These are phyloP conservation scores for Cisticola juncidis DNA, from an alignment of 2,113 vertebrate genomes.

Conservation along the genomic window DNA sequence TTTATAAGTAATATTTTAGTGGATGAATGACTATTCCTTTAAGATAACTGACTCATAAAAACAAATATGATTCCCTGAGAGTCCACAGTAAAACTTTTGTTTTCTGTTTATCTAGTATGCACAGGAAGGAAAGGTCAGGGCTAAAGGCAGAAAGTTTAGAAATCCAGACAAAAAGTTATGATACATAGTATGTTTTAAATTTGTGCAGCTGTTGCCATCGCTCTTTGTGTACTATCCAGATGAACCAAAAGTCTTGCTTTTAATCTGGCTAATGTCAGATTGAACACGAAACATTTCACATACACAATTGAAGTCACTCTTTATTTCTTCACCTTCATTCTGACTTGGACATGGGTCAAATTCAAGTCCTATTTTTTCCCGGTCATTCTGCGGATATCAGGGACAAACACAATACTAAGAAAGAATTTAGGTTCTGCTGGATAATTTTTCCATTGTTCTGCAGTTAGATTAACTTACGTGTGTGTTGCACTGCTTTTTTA, in stretches of 20 bases:
- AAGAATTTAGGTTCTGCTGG: not conserved
- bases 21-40: not conserved
- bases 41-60: not conserved
- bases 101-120: not conserved
- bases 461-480: not conserved
- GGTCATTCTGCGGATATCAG: not conserved
- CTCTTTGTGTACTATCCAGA: constrained; percentile 3
- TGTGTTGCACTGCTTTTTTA: not conserved
- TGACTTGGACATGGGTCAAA: not conserved
- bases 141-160: constrained; percentile 29
- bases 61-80: not conserved
- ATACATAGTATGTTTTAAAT: not conserved
- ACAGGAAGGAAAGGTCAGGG: constrained; percentile 27
- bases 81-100: not conserved
- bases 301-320: not conserved
- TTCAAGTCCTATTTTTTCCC: not conserved
- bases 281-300: not conserved
- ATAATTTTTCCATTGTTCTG: not conserved
- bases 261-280: constrained; percentile 10
- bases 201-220: not conserved
- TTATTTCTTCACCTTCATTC: constrained; percentile 37
- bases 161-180: not conserved
- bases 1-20: not conserved
- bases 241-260: not conserved
- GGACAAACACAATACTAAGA: not conserved